Evolutionary conservation across 35 echinoderm and acorn worm genomes (phyloP).

Genomic region (Anneissia japonica): DNA sequence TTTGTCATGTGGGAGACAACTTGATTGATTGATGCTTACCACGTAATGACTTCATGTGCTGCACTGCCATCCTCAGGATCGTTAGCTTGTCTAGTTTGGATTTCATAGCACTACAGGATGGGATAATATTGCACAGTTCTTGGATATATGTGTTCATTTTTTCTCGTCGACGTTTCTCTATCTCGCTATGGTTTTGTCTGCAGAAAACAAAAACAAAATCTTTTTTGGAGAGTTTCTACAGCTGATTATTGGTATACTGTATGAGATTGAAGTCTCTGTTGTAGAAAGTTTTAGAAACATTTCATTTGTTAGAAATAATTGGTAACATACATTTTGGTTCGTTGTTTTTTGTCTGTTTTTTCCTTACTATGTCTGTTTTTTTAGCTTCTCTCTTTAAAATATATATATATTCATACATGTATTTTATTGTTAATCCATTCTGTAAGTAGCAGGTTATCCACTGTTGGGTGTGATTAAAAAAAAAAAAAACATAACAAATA

Average conservation of each 20-base stretch:
- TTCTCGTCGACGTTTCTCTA: constrained; percentile 80
- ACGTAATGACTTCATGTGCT: constrained; percentile 86
- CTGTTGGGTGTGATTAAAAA: too few species aligned
- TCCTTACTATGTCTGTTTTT: too few species aligned
- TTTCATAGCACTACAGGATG: constrained; percentile 81
- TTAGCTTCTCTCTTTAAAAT: too few species aligned
- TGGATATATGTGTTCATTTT: constrained; percentile 95
- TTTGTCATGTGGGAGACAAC: too few species aligned
- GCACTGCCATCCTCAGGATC: constrained; percentile 86
- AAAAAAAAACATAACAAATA: too few species aligned
- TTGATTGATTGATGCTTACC: constrained; percentile 59
- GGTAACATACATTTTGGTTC: too few species aligned
- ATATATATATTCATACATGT: too few species aligned
- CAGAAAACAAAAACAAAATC: background rate
- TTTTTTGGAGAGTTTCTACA: background rate
- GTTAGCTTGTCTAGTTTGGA: constrained; percentile 89
- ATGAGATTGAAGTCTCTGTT: background rate
- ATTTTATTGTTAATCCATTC: too few species aligned
- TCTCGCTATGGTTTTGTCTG: constrained; percentile 92
- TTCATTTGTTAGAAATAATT: too few species aligned
- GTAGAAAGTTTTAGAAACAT: too few species aligned
- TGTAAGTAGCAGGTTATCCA: too few species aligned
- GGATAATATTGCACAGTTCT: constrained; percentile 72
- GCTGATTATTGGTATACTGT: background rate
- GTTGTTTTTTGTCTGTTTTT: too few species aligned